Base-by-base conservation (phyloP, 2,888 invertebrate genomes). In the Caenorhabditis sp. region DNA sequence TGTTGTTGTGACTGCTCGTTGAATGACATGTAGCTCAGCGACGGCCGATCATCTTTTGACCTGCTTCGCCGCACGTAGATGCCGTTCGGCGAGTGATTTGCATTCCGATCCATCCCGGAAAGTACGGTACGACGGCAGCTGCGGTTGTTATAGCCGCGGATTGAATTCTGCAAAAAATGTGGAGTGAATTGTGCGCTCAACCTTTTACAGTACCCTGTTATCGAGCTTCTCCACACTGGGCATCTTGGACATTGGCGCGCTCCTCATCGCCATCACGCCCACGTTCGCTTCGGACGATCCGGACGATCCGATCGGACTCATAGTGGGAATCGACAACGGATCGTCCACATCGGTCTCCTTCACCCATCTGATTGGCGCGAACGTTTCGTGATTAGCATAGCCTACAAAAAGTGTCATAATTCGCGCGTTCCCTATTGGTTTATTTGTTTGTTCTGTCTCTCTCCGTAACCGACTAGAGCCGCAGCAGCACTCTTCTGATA, bases 341-440 rank as follows among this genome's bases (percentile, higher is more conserved):
- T 78, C 83, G 59, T 83, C 83, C 32, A 83, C 76, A 45, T 83
- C 81, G 5, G 83, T 83, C 53, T 83, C 83, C 48, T 83, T 83
- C 39, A 83, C 68, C 82, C 82, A 82, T 32, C 80, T 56, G 24
- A 71, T 50, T 13, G 72, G 70, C 4, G 73, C 65, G 37, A 62
- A 75, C 3, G 35, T 55, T 13, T 74, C 75, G 41, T 75, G 75
- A 17, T 53, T 59, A 32, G 66, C 58, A 37, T 53, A 75, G 13
- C 75, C 74, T 74, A n/a, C n/a, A n/a, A n/a, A n/a, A n/a, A n/a
- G n/a, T n/a, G n/a, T n/a, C n/a, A n/a, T n/a, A n/a, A n/a, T n/a
- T n/a, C n/a, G n/a, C n/a, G n/a, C n/a, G n/a, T n/a, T n/a, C n/a
- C n/a, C n/a, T n/a, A n/a, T n/a, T n/a, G n/a, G n/a, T n/a, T n/a